A percentile compares a stretch with the other conserved stretches of the same genome.
Evolutionary conservation across 2,113 vertebrate species (phyloP).

Genomic region (Ammospiza nelsoni): DNA sequence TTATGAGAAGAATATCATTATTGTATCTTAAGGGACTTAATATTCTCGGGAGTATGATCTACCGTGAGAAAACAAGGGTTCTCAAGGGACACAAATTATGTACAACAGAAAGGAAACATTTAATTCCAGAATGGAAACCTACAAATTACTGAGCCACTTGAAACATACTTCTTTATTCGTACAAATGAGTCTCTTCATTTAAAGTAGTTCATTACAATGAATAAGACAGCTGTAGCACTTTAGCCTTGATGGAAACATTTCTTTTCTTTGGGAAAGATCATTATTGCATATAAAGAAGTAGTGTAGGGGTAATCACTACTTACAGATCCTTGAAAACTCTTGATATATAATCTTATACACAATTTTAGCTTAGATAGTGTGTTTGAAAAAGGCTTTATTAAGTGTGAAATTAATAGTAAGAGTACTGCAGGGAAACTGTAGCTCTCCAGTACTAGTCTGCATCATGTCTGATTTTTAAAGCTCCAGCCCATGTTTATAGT

Average conservation of each 20-base stretch:
- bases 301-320: neutral
- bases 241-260: neutral
- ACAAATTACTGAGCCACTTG: constrained; percentile 43
- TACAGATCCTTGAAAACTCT: neutral
- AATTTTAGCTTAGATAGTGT: neutral
- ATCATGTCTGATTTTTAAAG: neutral
- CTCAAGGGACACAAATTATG: constrained; percentile 3
- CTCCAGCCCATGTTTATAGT: neutral
- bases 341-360: neutral
- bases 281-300: constrained; percentile 9
- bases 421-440: neutral
- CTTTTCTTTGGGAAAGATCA: neutral
- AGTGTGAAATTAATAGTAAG: neutral
- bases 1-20: neutral
- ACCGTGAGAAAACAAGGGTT: neutral
- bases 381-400: neutral
- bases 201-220: constrained; percentile 49
- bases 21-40: neutral
- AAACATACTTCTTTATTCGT: constrained; percentile 32
- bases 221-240: constrained; percentile 37
- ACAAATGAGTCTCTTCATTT: constrained; percentile 40
- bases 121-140: constrained; percentile 21
- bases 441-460: neutral
- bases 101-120: constrained; percentile 32
- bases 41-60: neutral